Evolutionary conservation across 2,113 vertebrate genomes (phyloP).

Genomic region (Antechinus stuartii): DNA sequence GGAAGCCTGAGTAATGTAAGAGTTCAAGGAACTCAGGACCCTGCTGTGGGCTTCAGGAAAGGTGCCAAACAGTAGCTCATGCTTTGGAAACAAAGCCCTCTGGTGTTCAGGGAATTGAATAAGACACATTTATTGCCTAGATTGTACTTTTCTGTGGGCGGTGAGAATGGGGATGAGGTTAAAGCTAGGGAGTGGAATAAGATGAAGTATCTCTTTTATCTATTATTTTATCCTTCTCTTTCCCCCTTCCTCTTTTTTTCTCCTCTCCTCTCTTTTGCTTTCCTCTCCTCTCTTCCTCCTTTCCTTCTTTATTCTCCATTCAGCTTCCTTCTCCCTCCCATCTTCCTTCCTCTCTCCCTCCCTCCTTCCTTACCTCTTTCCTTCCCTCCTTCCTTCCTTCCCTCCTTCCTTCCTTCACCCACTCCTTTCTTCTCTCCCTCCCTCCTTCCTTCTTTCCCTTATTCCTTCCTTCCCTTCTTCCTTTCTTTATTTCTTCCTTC

Average conservation of each 20-base stretch:
- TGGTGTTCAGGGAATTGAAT: neutral
- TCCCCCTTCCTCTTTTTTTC: neutral
- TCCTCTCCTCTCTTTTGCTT: neutral
- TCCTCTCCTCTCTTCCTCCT: too few relatives aligned
- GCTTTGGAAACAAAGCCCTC: conserved; percentile 2
- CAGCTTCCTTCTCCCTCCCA: neutral
- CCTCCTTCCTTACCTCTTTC: neutral
- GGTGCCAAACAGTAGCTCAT: neutral
- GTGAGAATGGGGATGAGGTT: neutral
- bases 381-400: neutral
- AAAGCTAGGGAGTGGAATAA: neutral
- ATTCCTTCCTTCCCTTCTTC: too few relatives aligned
- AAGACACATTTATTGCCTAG: neutral
- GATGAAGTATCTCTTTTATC: neutral
- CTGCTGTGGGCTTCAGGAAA: conserved; percentile 1
- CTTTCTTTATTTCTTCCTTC: neutral
- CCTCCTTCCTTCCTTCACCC: neutral
- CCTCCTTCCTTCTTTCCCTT: neutral
- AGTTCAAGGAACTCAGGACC: neutral
- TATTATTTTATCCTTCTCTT: neutral
- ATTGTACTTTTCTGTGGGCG: neutral
- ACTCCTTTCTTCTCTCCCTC: too few relatives aligned
- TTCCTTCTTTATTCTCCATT: neutral
- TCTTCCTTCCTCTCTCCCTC: neutral
- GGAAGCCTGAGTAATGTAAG: neutral